Conservation (phyloP, 2,797 vertebrate genomes). For the Okamejei kenojei region DNA sequence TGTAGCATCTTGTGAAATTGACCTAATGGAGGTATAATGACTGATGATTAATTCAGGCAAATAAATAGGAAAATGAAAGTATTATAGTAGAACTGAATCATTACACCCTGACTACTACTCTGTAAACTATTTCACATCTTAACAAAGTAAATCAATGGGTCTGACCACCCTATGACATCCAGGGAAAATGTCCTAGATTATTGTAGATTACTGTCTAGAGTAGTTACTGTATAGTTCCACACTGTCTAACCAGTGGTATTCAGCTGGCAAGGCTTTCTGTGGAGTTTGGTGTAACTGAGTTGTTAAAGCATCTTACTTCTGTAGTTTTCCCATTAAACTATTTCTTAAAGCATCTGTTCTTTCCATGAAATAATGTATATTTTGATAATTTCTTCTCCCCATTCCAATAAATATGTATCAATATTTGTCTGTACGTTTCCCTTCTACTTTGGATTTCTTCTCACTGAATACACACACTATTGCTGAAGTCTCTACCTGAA, state of each 20-base stretch:
- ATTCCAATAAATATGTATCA: background rate
- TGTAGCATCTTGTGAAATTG: background rate
- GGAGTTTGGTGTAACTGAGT: background rate
- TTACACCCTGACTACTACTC: background rate
- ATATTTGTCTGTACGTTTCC: background rate
- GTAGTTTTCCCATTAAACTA: background rate
- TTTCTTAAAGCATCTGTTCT: background rate
- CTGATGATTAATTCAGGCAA: background rate
- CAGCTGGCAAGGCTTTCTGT: background rate
- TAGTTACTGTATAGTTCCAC: background rate
- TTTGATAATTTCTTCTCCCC: background rate
- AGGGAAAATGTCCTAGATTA: background rate
- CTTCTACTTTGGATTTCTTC: background rate
- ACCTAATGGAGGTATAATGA: background rate
- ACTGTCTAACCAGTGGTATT: background rate
- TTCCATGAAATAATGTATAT: background rate
- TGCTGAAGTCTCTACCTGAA: no score
- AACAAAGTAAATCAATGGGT: background rate
- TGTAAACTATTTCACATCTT: background rate
- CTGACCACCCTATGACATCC: background rate
- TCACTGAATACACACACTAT: no score
- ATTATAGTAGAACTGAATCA: background rate
- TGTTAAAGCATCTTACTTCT: background rate
- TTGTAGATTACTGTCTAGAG: background rate
- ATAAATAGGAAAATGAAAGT: background rate